Base-by-base conservation (phyloP, 2,797 vertebrate species). In the Balearica regulorum region DNA sequence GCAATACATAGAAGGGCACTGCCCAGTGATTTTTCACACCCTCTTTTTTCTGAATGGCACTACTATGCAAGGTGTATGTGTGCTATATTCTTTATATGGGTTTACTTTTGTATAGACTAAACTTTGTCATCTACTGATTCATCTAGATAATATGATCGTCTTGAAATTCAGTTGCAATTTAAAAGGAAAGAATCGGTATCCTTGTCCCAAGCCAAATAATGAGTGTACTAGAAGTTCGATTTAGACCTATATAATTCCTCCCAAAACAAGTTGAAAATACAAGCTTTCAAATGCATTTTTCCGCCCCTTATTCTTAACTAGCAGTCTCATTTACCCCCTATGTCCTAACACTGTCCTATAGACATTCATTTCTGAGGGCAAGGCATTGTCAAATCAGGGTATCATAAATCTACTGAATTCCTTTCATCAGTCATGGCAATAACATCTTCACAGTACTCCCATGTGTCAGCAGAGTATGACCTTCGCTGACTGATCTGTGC, bases 321-420 rank as follows among this genome's bases (percentile, higher is more conserved):
- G 37, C 37, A 78, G 9, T 81, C 89, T 69, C 37, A 93, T 94
- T 96, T 89, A 70, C 49, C 41, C 81, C 9, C 31, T 46, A 12
- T 44, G 68, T 65, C 44, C 64, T 79, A 78, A 10, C 33, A 62
- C 49, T n/a, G 33, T 87, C 65, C 68, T 87, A 29, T 11, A 87
- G 62, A 58, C 64, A 61, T 73, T 92, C 80, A 93, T 91, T 87
- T 93, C 48, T 54, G 53, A 91, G 58, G 54, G 31, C 29, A 83
- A 33, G 77, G 88, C 19, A 20, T 83, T 89, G 53, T 82, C 68
- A 88, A 91, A 90, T 81, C 13, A 48, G 89, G 58, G 49, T 68
- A 80, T 84, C 73, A 84, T 94, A 94, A 96, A 95, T 94, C 54
- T 82, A 53, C 18, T 44, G 68, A 54, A 90, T 89, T 94, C 86